Conservation (phyloP, 1,140 invertebrate genomes). For the Epicauta chinensis region DNA sequence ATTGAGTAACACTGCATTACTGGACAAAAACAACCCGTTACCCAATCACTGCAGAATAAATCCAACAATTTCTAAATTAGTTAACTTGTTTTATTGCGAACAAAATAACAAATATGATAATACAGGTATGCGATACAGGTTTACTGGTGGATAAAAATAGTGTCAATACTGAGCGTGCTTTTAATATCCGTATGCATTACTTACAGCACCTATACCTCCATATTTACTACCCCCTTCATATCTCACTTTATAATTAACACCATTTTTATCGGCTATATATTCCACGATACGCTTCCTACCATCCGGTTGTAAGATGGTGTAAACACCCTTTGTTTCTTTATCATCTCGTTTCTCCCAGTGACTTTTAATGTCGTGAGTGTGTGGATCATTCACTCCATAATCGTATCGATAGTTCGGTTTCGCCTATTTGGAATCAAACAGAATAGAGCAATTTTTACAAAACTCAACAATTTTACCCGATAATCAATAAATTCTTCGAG, state of each 20-base stretch:
- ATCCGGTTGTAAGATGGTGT: slow-evolving; percentile 57
- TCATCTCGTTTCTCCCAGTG: slow-evolving; percentile 39
- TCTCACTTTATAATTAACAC: slow-evolving; percentile 62
- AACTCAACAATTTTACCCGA: slow-evolving; percentile 9
- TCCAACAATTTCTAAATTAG: not conserved
- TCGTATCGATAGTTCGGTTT: slow-evolving; percentile 43
- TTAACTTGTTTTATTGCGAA: slow-evolving; percentile 29
- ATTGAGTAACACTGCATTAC: not conserved
- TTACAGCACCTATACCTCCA: slow-evolving; percentile 24
- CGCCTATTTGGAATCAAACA: slow-evolving; percentile 25
- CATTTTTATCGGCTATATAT: slow-evolving; percentile 66
- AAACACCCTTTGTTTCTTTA: slow-evolving; percentile 45
- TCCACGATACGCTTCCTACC: slow-evolving; percentile 64
- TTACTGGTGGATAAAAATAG: no score
- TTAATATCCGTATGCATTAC: not conserved
- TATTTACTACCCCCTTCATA: slow-evolving; percentile 42
- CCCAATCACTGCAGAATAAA: not conserved
- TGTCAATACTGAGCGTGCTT: slow-evolving; percentile 13
- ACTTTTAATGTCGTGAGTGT: slow-evolving; percentile 39
- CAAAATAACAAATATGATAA: slow-evolving; percentile 21
- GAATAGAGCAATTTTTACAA: not conserved
- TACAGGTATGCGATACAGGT: no score
- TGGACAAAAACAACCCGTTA: no score
- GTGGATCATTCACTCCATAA: slow-evolving; percentile 40
- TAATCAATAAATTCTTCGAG: slow-evolving; percentile 29